These are phyloP conservation scores for Grantiella picta DNA, from an alignment of 2,113 vertebrate species.

Conservation along the genomic window DNA sequence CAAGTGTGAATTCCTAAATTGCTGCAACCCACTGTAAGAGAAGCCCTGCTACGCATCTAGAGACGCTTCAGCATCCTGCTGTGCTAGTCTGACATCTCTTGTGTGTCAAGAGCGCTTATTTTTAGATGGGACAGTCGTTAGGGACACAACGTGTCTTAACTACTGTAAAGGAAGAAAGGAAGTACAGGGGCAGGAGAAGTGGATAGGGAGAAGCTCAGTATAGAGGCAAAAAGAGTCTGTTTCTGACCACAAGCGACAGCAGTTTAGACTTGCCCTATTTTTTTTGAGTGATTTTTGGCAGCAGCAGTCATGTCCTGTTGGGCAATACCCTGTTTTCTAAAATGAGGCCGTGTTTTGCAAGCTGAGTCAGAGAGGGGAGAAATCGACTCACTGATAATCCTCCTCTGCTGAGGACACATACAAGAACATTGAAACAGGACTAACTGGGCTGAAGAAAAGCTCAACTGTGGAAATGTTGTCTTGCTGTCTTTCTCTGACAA, in stretches of 20 bases:
- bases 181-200: not conserved
- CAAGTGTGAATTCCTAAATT: constrained; percentile 64
- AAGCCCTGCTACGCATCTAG: constrained; percentile 26
- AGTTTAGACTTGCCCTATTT: not conserved
- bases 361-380: not conserved
- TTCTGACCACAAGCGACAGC: constrained; percentile 9
- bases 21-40: not conserved
- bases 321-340: not conserved
- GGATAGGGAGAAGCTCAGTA: not conserved
- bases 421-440: not conserved
- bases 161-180: constrained; percentile 35
- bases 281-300: not conserved
- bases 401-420: not conserved
- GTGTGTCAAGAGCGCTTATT: constrained; percentile 60
- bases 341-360: not conserved
- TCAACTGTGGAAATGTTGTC: not conserved
- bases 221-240: not conserved
- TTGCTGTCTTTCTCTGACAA: not conserved
- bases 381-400: not conserved
- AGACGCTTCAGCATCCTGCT: constrained; percentile 56
- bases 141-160: constrained; percentile 2
- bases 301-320: not conserved
- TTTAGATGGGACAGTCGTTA: constrained; percentile 46
- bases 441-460: not conserved
- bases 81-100: constrained; percentile 43